Conservation (phyloP, 2,888 invertebrate genomes). For the Nemurella pictetii region DNA sequence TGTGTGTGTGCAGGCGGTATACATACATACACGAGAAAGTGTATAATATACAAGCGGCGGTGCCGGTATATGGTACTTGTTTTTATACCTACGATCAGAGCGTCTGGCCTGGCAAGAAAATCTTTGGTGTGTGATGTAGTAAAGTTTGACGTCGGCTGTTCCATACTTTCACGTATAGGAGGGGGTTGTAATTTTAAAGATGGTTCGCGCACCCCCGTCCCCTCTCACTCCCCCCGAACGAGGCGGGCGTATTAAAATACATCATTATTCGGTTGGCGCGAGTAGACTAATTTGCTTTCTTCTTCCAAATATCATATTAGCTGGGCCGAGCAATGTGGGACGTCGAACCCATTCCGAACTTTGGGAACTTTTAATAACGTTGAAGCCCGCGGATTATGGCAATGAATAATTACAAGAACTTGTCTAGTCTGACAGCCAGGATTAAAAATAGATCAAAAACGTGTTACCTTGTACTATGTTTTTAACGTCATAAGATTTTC, state of each 20-base stretch:
- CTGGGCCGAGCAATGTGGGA: neutral
- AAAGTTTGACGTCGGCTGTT: neutral
- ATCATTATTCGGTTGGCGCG: too few relatives aligned
- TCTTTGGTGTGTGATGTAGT: neutral
- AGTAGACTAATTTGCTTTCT: too few relatives aligned
- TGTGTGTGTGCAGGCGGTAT: neutral
- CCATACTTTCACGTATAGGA: neutral
- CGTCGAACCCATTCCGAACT: neutral
- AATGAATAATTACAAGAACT: slow-evolving; percentile 1
- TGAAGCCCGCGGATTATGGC: neutral
- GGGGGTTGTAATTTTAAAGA: too few relatives aligned
- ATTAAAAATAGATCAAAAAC: slow-evolving; percentile 23
- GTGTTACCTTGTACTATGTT: neutral
- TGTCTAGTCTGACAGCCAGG: neutral
- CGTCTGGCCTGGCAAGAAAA: too few relatives aligned
- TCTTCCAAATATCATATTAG: too few relatives aligned
- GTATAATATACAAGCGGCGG: too few relatives aligned
- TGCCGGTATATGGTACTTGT: neutral
- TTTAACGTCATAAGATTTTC: neutral
- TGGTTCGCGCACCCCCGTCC: too few relatives aligned
- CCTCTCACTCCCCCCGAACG: too few relatives aligned
- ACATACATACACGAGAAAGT: neutral
- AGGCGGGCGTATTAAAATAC: too few relatives aligned
- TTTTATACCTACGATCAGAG: neutral
- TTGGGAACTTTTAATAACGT: neutral